These are phyloP conservation scores for Theocolax elegans DNA, from an alignment of 1,140 invertebrate species.

Conservation along the genomic window DNA sequence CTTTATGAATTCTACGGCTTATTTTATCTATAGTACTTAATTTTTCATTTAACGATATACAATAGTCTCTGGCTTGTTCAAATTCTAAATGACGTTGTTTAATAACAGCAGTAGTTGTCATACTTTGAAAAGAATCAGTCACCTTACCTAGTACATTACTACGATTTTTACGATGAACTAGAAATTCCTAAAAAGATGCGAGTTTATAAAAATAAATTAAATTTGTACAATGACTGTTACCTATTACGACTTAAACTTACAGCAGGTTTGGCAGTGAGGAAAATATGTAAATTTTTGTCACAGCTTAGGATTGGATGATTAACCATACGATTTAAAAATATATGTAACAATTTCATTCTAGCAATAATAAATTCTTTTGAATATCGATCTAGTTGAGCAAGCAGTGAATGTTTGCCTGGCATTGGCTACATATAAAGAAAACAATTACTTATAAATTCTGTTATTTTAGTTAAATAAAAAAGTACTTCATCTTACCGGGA, in stretches of 20 bases:
- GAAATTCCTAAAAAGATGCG: conserved; percentile 78
- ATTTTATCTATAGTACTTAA: conserved; percentile 75
- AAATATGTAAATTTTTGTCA: conserved; percentile 75
- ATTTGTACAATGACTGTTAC: neutral
- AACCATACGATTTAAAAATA: conserved; percentile 74
- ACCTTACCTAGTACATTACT: conserved; percentile 70
- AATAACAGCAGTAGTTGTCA: conserved; percentile 69
- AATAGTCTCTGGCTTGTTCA: conserved; percentile 74
- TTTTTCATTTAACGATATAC: conserved; percentile 74
- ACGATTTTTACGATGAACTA: conserved; percentile 73
- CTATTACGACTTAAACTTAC: conserved; percentile 63
- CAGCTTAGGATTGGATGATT: conserved; percentile 80
- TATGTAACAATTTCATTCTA: conserved; percentile 77
- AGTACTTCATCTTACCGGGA: conserved; percentile 70
- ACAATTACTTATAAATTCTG: conserved; percentile 3
- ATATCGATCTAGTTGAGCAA: conserved; percentile 79
- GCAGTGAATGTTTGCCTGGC: conserved; percentile 78
- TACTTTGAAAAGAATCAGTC: conserved; percentile 73
- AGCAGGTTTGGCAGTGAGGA: conserved; percentile 76
- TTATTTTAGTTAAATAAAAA: conserved; percentile 21
- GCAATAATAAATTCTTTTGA: conserved; percentile 80
- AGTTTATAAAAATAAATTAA: conserved; percentile 38
- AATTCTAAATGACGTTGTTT: conserved; percentile 75
- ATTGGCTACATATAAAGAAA: conserved; percentile 71
- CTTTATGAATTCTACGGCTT: conserved; percentile 75